phyloP scores from a whole-genome alignment of 2,888 invertebrate genomes.

The Tolmerus cingulatus region DNA sequence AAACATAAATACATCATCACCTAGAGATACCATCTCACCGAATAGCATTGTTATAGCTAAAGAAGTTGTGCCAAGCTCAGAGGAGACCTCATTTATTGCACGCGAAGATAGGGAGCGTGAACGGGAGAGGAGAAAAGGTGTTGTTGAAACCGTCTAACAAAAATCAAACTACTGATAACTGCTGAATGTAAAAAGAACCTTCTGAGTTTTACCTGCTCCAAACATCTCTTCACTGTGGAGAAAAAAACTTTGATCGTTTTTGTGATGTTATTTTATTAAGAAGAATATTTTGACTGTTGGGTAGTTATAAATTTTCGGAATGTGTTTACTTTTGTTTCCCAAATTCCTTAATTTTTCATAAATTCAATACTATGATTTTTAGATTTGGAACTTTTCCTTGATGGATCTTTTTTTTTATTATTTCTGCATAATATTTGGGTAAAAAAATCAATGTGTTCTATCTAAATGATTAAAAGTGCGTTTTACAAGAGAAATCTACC shows the following conservation, averaged over 20 bases:
- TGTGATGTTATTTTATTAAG: constrained; percentile 34
- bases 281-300: constrained; percentile 34
- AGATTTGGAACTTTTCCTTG: background rate
- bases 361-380: background rate
- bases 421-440: too few species aligned
- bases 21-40: constrained; percentile 38
- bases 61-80: constrained; percentile 65
- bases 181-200: background rate
- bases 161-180: background rate
- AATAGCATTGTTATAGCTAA: constrained; percentile 55
- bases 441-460: too few species aligned
- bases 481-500: too few species aligned
- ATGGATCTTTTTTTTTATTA: background rate
- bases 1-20: constrained; percentile 43
- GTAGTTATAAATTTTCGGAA: constrained; percentile 16
- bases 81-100: constrained; percentile 83
- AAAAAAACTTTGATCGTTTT: background rate
- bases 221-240: background rate
- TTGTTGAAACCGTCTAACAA: constrained; percentile 65
- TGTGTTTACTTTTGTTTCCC: background rate
- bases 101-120: constrained; percentile 64
- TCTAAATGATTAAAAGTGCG: too few species aligned
- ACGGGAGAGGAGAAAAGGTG: constrained; percentile 62
- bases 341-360: background rate
- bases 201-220: background rate